phyloP scores from a whole-genome alignment of 2,113 vertebrate genomes.

The Ahaetulla prasina region DNA sequence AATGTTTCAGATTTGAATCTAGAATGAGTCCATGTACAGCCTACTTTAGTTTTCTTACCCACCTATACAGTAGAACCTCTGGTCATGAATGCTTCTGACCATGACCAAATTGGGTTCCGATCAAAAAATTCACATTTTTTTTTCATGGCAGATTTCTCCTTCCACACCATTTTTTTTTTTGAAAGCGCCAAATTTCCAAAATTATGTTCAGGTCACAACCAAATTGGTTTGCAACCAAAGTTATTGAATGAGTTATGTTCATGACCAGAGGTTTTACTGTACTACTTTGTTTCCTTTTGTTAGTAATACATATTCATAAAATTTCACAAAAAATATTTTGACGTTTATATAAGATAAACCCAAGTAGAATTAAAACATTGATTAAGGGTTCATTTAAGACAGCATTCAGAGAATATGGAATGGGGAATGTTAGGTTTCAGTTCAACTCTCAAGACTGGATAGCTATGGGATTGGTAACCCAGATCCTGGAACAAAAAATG shows the following conservation, averaged over 20 bases:
- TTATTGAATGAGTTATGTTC: no score
- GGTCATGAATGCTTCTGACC: no score
- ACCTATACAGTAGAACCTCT: not conserved
- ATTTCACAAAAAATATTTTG: not conserved
- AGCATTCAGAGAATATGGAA: not conserved
- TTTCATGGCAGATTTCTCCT: no score
- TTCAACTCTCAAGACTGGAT: not conserved
- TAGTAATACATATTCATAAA: not conserved
- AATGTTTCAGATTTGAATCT: not conserved
- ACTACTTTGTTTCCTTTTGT: not conserved
- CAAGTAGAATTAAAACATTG: not conserved
- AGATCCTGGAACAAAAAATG: not conserved
- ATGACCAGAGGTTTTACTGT: no score
- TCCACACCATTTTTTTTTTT: no score
- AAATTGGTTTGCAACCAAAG: no score
- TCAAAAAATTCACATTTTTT: no score
- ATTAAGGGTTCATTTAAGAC: not conserved
- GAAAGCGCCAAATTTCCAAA: no score
- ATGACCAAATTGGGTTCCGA: no score
- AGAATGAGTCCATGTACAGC: not conserved
- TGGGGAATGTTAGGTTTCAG: not conserved
- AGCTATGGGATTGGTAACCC: not conserved
- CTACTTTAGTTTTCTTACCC: not conserved
- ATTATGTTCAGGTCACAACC: no score
- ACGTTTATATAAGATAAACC: not conserved